Evolutionary conservation across 2,888 invertebrate species (phyloP).

Genomic region (Plagodis dolabraria): DNA sequence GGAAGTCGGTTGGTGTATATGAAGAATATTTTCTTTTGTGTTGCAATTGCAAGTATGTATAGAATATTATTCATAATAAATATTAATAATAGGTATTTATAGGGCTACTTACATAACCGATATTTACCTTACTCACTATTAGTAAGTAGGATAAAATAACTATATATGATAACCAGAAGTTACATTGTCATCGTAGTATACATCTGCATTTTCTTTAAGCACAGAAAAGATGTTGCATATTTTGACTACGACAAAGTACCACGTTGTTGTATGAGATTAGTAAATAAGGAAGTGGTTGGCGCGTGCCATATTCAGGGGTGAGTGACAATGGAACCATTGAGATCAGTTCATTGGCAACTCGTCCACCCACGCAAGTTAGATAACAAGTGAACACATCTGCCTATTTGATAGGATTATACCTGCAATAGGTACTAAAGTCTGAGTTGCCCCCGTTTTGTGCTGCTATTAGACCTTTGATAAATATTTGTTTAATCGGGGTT

Average conservation of each 20-base stretch:
- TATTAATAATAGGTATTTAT: conserved; percentile 1
- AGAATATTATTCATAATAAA: too few species aligned
- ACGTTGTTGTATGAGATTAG: conserved; percentile 41
- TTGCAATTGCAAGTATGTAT: too few species aligned
- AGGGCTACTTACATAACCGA: conserved; percentile 35
- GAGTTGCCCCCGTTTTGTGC: conserved; percentile 23
- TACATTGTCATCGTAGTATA: too few species aligned
- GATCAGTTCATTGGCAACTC: conserved; percentile 72
- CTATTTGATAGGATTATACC: conserved; percentile 62
- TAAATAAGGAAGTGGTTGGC: conserved; percentile 75
- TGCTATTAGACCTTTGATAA: conserved; percentile 6
- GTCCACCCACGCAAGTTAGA: conserved; percentile 77
- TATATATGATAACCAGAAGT: too few species aligned
- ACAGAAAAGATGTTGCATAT: neutral
- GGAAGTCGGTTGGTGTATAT: too few species aligned
- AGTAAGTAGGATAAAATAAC: neutral
- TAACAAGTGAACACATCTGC: conserved; percentile 82
- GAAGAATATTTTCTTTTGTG: too few species aligned
- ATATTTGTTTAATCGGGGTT: conserved; percentile 5
- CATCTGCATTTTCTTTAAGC: too few species aligned
- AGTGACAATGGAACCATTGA: conserved; percentile 76
- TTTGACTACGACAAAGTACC: conserved; percentile 34
- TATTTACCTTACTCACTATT: conserved; percentile 37
- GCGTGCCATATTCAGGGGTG: conserved; percentile 67
- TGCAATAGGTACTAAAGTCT: conserved; percentile 18